phyloP scores from a whole-genome alignment of 2,797 vertebrate genomes.

The Menidia menidia region DNA sequence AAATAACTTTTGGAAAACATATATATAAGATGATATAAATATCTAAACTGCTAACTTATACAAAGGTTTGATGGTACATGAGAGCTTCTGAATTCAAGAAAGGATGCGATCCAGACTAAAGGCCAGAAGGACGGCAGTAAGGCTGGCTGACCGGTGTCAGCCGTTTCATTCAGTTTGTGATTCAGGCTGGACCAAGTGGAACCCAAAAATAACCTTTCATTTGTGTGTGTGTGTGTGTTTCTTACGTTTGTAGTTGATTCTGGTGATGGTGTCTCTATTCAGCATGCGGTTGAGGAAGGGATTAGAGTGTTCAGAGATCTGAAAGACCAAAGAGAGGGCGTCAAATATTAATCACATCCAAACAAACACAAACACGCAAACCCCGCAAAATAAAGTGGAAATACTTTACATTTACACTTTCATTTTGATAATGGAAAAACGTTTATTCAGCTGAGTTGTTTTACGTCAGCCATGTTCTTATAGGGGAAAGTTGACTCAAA shows the following conservation, averaged over 20 bases:
- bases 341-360: constrained; percentile 43
- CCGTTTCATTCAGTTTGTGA: too few species aligned
- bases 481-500: background rate
- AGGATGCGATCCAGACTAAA: too few species aligned
- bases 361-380: constrained; percentile 1
- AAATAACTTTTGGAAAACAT: too few species aligned
- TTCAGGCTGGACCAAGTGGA: too few species aligned
- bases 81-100: too few species aligned
- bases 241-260: constrained; percentile 99
- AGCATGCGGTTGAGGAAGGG: constrained; percentile 97
- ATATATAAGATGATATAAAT: too few species aligned
- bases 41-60: too few species aligned
- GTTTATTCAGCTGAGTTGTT: background rate
- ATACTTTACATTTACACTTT: background rate
- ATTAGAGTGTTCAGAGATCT: constrained; percentile 97
- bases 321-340: constrained; percentile 38
- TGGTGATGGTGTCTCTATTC: constrained; percentile 97
- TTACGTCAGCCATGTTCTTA: background rate
- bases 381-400: constrained; percentile 44
- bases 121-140: too few species aligned
- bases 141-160: too few species aligned
- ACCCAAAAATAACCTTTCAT: background rate
- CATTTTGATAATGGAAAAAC: constrained; percentile 14
- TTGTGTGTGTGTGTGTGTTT: constrained; percentile 3
- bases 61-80: too few species aligned